Evolutionary conservation across 64 coral and sea anemone genomes (phyloP), one percentile per base, ranked within the genome.

Genomic region (Astreopora myriophthalma): DNA sequence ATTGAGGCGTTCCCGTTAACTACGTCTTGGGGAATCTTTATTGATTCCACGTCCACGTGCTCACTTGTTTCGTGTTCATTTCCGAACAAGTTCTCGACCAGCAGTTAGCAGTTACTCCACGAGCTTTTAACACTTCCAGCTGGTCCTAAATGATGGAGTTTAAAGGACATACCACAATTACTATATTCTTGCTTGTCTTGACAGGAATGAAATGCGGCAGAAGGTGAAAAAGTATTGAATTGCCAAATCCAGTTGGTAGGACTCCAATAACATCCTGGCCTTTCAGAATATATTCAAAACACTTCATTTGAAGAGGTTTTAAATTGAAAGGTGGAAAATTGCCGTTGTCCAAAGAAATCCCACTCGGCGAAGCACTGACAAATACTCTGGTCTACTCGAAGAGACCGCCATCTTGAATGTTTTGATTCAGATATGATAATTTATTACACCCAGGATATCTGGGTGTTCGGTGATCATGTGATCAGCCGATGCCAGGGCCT

Each of bases 201-300:
- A 89, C 87, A 60, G 87, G 93, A 24, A 95, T 30, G 36, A 95
- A 95, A 44, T 90, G 28, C n/a, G 57, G 57, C 8, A 62, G 57
- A 62, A 62, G 57, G 57, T 61, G 57, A 61, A 61, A 46, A 4
- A 46, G 42, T 11, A 46, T 6, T 46, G 42, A 46, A 46, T 46
- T 46, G 42, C 42, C 42, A 46, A 46, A 46, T 46, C 42, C 42
- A 46, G 42, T 46, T 46, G 4, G 42, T 46, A 46, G 42, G 42
- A 61, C 57, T 61, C 57, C 57, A 61, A 61, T 61, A 22, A 61
- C 57, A 61, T 62, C 57, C 57, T 62, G 8, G 79, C 71, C 84
- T 71, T 94, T 80, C 36, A 94, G 60, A 14, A 94, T 72, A 94
- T 72, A 80, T 75, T 93, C 84, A 35, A 81, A 64, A 72, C 60